Evolutionary conservation across 37 sponge, comb jelly and placozoan genomes (phyloP), one percentile per base, ranked within the genome.

Genomic region (Eunapius fragilis): DNA sequence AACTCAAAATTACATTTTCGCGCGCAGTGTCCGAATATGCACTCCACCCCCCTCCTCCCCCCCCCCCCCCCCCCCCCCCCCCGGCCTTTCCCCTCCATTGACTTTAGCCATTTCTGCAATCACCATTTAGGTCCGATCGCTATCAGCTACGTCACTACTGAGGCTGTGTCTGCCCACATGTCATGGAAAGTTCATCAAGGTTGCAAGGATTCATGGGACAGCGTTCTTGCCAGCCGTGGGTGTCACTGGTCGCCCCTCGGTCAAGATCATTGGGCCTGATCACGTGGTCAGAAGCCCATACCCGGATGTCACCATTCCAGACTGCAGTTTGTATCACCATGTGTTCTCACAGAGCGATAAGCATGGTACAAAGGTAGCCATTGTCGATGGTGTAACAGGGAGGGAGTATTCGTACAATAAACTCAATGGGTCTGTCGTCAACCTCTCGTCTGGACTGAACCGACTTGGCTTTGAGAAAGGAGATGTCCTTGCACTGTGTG

Each of bases 401-500:
- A 37, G 37, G 26, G 83, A 90, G 74, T 84, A 77, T 50, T 80
- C 94, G 19, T 91, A 47, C 72, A 82, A 78, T 9, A 70, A 92
- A 58, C 19, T 95, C 9, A 50, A 80, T 3, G 93, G 89, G 30
- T 27, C 26, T 37, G 86, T 75, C 2, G 3, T 25, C 50, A 82
- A 70, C 23, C 58, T 92, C 11, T 89, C 86, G 13, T 91, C 95
- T 13, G 87, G 77, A 37, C 79, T 95, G 37, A 32, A 74, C 6
- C 77, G 81, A 33, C n/a, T 68, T 28, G 95, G 92, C 14, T 79
- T 95, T 26, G 49, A 77, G 67, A 71, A 72, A 58, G 96, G 93
- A 22, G 90, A 90, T 25, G 93, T 92, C 11, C 37, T 95, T 5
- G 41, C 85, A 2, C 67, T 95, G 10, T 70, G 78, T 12, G 17